phyloP scores from a whole-genome alignment of 2,888 invertebrate genomes.

The Drosophila recens region DNA sequence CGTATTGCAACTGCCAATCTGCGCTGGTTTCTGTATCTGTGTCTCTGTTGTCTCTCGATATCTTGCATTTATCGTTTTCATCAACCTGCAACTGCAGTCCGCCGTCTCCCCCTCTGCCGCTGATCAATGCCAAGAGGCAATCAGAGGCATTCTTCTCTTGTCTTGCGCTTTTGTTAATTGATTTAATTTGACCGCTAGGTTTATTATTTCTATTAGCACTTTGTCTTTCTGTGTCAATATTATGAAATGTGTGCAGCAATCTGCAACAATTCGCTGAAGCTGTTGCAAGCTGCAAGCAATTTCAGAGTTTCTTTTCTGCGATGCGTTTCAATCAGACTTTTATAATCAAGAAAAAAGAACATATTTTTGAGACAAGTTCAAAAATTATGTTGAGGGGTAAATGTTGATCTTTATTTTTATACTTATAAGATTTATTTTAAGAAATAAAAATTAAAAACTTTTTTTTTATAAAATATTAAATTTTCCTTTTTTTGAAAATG shows the following conservation, averaged over 20 bases:
- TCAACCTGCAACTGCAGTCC: conserved; percentile 40
- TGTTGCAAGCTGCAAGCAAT: conserved; percentile 16
- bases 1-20: conserved; percentile 70
- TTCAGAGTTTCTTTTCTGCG: not conserved
- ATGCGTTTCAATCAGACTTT: not conserved
- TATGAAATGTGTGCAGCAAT: conserved; percentile 54
- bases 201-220: conserved; percentile 76
- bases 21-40: conserved; percentile 16
- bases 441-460: too few species aligned
- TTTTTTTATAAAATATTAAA: too few species aligned
- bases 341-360: not conserved
- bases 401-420: not conserved
- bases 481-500: too few species aligned
- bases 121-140: conserved; percentile 57
- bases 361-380: not conserved
- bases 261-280: conserved; percentile 34
- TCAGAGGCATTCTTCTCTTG: conserved; percentile 61
- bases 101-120: not conserved
- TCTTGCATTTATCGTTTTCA: conserved; percentile 53
- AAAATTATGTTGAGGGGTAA: not conserved
- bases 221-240: conserved; percentile 76
- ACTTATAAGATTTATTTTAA: not conserved
- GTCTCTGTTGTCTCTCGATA: conserved; percentile 38
- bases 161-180: conserved; percentile 64
- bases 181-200: conserved; percentile 74